Evolutionary conservation across 2,113 vertebrate species (phyloP), one percentile per base, ranked within the genome.

Genomic region (Balaeniceps rex): DNA sequence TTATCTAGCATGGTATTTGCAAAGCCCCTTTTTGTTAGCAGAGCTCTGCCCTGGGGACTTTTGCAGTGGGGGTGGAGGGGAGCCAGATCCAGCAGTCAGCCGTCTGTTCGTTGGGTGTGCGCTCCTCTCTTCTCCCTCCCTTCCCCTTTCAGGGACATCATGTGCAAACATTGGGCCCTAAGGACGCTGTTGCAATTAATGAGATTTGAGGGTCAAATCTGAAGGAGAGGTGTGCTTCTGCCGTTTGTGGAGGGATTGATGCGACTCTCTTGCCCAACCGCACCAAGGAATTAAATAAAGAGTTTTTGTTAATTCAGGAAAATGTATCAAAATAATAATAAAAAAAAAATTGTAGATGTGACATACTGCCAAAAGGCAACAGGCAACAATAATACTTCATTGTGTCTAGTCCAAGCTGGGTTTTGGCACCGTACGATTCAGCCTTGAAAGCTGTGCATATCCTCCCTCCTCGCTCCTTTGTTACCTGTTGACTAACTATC

Each of bases 161-260:
- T 36, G 83, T 38, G 76, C 94, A 89, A 95, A 92, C 89, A 83
- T 3, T 1, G 77, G 49, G 72, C 92, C 87, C 69, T 22, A 52
- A 90, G 87, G 94, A 71, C 1, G 28, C 74, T 42, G 44, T 64
- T 33, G 77, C 60, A 79, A 6, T 92, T 96, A 97, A 92, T 92
- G 95, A 94, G 91, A 63, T 96, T 92, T 94, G 91, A 76, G 87
- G 94, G 90, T 95, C 69, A 46, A 61, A 87, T 33, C 66, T 91
- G 86, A 95, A 97, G 88, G 92, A 96, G 88, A 95, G 64, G 46
- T 72, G 29, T 71, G 83, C 72, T 87, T 47, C 44, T 77, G 83
- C 72, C 44, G 80, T 90, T 90, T 10, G 9, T 3, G 6, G 49
- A 60, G 80, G 55, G 57, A 22, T 8, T 72, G 69, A 28, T 60